Base-by-base conservation (phyloP, 1,140 invertebrate species). In the Aphelenchoides avenae region DNA sequence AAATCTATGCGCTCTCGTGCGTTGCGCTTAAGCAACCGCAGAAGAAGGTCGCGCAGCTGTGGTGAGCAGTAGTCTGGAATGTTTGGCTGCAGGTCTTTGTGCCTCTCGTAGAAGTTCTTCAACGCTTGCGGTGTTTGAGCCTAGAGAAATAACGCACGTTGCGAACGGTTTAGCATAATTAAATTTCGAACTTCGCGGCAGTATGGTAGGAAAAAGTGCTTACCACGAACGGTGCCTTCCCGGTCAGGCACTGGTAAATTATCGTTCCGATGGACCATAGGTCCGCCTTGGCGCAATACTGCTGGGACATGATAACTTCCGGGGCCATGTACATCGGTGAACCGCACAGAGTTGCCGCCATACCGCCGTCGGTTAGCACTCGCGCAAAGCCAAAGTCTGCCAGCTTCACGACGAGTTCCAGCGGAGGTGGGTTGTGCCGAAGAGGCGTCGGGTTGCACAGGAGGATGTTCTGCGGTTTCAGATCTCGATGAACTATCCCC, bases 291-390 rank as follows among this genome's bases (percentile, higher is more conserved):
- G 91, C 91, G 81, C 95, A 90, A 78, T 99, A 99, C 76, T 96
- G 89, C 43, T 93, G 80, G 1, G 92, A 96, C 93, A 98, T 97
- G 66, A 99, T 97, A 31, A 99, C 94, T 84, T 99, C 93, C 1
- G 93, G 92, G 29, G 92, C 92, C 94, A 98, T 98, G 74, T 98
- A 99, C 93, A 99, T 98, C 2, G 95, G 95, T 31, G 93, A 98
- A 18, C 94, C 95, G 80, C 95, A 99, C 2, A 99, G 80, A 31
- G 95, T 99, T 42, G 91, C 93, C 41, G 95, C 95, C 95, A 99
- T 99, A 15, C 93, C 91, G 43, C 94, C 95, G 79, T 98, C 94
- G 80, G 92, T 87, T 5, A 99, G 80, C 80, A 97, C 97, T 75
- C 95, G 83, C 27, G 95, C 95, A 82, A 99, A 99, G 18, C 95